A percentile compares a stretch with the other conserved stretches of the same genome.
Conservation (phyloP, 2,797 vertebrate species). For the Etheostoma nigrum region DNA sequence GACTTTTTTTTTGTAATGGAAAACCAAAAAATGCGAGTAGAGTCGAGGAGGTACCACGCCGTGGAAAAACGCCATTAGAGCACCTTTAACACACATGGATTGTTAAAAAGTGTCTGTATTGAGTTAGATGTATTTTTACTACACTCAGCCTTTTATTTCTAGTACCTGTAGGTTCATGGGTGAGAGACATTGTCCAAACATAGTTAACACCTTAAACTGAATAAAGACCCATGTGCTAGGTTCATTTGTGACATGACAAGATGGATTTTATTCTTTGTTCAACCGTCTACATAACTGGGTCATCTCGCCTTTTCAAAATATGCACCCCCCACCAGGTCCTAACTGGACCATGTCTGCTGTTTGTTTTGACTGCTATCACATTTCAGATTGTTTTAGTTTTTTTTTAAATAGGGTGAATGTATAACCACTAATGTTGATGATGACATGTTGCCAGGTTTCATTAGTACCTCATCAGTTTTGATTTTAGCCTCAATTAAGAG, state of each 20-base stretch:
- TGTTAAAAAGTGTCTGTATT: background rate
- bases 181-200: background rate
- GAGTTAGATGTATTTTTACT: constrained; percentile 21
- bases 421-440: constrained; percentile 13
- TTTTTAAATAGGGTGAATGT: background rate
- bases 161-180: background rate
- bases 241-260: constrained; percentile 8
- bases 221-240: background rate
- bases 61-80: too few species aligned
- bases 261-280: constrained; percentile 25
- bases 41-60: too few species aligned
- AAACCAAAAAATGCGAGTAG: too few species aligned
- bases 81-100: background rate
- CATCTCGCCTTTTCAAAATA: constrained; percentile 21
- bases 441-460: constrained; percentile 17
- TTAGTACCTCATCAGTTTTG: constrained; percentile 15
- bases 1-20: too few species aligned
- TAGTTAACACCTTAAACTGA: background rate
- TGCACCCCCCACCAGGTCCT: background rate
- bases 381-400: constrained; percentile 24
- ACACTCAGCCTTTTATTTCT: constrained; percentile 3
- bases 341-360: constrained; percentile 9
- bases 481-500: background rate
- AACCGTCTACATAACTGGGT: constrained; percentile 15
- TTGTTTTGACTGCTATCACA: constrained; percentile 33